phyloP scores from a whole-genome alignment of 2,113 vertebrate genomes.

The Alosa alosa region DNA sequence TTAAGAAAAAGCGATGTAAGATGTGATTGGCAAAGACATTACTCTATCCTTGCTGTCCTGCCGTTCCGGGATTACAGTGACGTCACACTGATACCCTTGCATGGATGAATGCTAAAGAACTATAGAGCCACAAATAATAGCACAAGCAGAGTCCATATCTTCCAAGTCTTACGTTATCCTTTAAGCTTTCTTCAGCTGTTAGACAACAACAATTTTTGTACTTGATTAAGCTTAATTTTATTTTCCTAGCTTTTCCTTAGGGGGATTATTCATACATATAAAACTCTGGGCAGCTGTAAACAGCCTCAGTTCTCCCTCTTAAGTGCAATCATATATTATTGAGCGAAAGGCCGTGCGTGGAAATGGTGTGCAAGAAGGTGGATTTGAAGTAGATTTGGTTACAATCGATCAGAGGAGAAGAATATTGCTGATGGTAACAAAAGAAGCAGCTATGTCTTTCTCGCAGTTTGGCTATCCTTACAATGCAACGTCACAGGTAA shows the following conservation, averaged over 20 bases:
- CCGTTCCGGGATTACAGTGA: constrained; percentile 91
- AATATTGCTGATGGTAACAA: constrained; percentile 87
- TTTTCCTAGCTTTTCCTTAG: constrained; percentile 75
- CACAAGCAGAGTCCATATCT: constrained; percentile 83
- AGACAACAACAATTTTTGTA: constrained; percentile 70
- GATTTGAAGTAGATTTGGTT: constrained; percentile 84
- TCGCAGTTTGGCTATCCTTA: constrained; percentile 97
- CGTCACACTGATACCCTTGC: constrained; percentile 90
- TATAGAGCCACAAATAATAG: constrained; percentile 90
- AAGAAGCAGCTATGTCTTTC: constrained; percentile 93
- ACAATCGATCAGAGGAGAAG: constrained; percentile 85
- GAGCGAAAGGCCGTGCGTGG: constrained; percentile 81
- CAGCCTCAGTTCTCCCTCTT: constrained; percentile 74
- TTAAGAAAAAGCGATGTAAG: constrained; percentile 75
- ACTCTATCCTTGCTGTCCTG: constrained; percentile 77
- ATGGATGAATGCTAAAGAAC: constrained; percentile 88
- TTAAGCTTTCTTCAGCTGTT: constrained; percentile 82
- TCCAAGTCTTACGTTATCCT: constrained; percentile 82
- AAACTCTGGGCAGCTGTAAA: constrained; percentile 77
- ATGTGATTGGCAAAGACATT: constrained; percentile 82
- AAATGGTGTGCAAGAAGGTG: constrained; percentile 81
- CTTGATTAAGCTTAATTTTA: constrained; percentile 77
- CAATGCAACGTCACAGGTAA: constrained; percentile 95
- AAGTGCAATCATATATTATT: constrained; percentile 90
- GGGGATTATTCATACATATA: constrained; percentile 80